Conservation (phyloP, 2,113 vertebrate genomes). For the Sitta europaea region DNA sequence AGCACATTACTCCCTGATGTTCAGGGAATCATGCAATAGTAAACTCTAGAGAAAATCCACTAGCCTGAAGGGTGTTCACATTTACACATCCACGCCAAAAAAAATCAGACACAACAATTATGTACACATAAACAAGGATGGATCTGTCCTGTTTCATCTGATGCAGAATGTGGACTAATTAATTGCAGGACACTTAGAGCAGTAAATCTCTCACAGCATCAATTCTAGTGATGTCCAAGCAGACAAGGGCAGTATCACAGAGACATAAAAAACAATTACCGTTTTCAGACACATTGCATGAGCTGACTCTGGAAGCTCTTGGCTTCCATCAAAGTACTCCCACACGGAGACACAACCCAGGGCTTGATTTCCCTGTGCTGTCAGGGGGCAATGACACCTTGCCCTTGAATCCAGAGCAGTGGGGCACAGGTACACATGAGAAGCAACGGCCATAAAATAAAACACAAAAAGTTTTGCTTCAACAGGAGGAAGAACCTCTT, state of each 20-base stretch:
- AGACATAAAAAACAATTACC: not conserved
- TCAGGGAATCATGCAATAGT: not conserved
- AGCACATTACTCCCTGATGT: not conserved
- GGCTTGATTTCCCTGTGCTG: not conserved
- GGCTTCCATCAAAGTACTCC: not conserved
- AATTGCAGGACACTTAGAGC: not conserved
- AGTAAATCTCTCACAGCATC: not conserved
- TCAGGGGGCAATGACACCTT: not conserved
- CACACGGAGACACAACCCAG: not conserved
- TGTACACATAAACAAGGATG: not conserved
- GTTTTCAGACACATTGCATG: rapidly evolving
- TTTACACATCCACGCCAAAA: not conserved
- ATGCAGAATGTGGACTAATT: not conserved
- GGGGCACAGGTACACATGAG: rapidly evolving
- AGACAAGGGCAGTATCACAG: not conserved
- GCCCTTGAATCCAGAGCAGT: not conserved
- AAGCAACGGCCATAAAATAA: not conserved
- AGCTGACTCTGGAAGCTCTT: not conserved
- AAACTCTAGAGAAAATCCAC: not conserved
- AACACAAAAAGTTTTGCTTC: not conserved
- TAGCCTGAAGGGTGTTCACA: not conserved
- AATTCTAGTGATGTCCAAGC: not conserved
- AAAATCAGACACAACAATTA: not conserved
- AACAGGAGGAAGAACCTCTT: not conserved
- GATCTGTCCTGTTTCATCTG: not conserved